Percentiles rank a stretch among this genome's conserved stretches.
Conservation (phyloP, 2,113 vertebrate species). For the Azemiops feae region DNA sequence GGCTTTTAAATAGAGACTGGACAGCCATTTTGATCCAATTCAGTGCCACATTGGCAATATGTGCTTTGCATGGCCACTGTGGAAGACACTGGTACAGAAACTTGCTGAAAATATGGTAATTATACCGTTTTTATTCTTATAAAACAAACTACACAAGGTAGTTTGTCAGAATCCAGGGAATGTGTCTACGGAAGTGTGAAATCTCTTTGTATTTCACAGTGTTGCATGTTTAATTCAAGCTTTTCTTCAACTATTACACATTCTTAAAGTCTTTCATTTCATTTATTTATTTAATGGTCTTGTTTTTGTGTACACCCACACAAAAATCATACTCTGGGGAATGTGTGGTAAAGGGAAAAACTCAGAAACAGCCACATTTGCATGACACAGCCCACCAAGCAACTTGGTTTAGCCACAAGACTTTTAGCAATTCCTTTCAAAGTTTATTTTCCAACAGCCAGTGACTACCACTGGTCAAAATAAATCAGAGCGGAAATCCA, state of each 20-base stretch:
- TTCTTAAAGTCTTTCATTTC: constrained; percentile 5
- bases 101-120: neutral
- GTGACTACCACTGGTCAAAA: neutral
- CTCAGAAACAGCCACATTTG: neutral
- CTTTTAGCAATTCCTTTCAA: neutral
- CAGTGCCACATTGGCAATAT: neutral
- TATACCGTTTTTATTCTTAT: neutral
- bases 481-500: neutral
- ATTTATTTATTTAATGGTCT: neutral
- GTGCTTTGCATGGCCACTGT: neutral
- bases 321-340: neutral
- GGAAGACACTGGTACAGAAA: neutral
- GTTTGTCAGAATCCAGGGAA: neutral
- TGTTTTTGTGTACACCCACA: neutral
- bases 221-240: neutral
- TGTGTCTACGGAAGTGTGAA: neutral
- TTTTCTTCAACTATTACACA: neutral
- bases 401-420: neutral
- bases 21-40: neutral
- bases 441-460: neutral
- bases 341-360: neutral
- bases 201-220: neutral
- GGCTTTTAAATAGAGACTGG: no score
- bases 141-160: neutral
- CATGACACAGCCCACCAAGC: neutral